Conservation (phyloP, 2,797 vertebrate genomes). For the Borostomias antarcticus region DNA sequence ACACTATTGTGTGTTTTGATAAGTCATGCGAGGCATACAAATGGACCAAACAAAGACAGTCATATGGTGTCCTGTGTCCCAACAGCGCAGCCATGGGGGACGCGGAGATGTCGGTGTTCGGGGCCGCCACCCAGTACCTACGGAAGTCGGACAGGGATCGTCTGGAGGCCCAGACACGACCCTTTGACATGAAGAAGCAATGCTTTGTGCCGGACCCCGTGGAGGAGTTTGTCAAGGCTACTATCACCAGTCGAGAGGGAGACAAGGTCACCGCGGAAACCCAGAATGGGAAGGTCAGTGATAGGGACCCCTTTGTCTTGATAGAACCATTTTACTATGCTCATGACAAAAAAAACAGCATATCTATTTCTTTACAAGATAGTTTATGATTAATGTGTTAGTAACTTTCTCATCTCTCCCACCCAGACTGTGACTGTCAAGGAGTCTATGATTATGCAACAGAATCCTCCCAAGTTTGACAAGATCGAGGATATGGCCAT, state of each 20-base stretch:
- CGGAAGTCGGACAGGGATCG: slow-evolving; percentile 87
- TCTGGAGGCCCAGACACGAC: slow-evolving; percentile 84
- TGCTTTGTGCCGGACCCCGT: slow-evolving; percentile 85
- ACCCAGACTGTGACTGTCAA: slow-evolving; percentile 79
- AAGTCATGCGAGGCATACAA: too few species aligned
- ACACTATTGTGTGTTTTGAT: not conserved
- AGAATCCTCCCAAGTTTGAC: slow-evolving; percentile 90
- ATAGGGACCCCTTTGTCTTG: not conserved
- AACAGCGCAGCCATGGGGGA: slow-evolving; percentile 74
- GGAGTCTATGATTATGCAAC: slow-evolving; percentile 78
- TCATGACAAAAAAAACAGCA: too few species aligned
- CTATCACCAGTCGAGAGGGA: slow-evolving; percentile 80
- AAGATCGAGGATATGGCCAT: slow-evolving; percentile 94
- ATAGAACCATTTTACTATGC: not conserved
- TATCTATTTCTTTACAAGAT: not conserved
- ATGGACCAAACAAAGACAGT: too few species aligned
- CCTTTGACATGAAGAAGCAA: slow-evolving; percentile 91
- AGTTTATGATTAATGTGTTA: not conserved
- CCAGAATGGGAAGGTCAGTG: slow-evolving; percentile 82
- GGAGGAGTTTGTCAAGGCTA: slow-evolving; percentile 87
- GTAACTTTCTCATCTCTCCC: not conserved
- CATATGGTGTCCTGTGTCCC: too few species aligned
- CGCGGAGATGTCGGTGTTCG: slow-evolving; percentile 81
- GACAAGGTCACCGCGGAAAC: slow-evolving; percentile 87
- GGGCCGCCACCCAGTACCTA: slow-evolving; percentile 81